Evolutionary conservation across 1,140 invertebrate genomes (phyloP).

Genomic region (Saccostrea cuccullata): DNA sequence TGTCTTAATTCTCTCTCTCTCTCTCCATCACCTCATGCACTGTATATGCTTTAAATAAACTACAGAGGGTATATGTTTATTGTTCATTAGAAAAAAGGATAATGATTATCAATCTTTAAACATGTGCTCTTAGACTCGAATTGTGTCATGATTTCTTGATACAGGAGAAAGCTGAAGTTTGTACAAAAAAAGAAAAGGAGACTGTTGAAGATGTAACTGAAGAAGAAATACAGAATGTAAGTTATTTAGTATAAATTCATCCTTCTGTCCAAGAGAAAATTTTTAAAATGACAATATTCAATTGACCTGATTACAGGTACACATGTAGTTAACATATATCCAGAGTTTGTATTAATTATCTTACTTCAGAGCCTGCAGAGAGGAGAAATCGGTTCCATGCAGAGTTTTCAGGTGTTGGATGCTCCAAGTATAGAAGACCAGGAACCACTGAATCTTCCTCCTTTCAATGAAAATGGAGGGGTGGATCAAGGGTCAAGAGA

Average conservation of each 20-base stretch:
- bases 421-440: background rate
- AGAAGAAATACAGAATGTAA: slow-evolving; percentile 1
- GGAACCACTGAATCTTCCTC: background rate
- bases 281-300: too few species aligned
- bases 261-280: too few species aligned
- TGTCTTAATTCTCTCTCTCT: too few species aligned
- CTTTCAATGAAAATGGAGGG: slow-evolving; percentile 10
- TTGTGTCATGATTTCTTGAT: background rate
- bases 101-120: too few species aligned
- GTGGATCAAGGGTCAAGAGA: slow-evolving; percentile 2
- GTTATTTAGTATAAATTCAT: background rate
- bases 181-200: background rate
- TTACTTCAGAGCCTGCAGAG: background rate
- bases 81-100: too few species aligned
- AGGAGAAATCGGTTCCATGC: background rate
- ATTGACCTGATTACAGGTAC: background rate
- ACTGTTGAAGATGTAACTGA: background rate
- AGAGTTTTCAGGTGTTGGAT: background rate
- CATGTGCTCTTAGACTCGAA: too few species aligned
- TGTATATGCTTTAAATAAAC: too few species aligned
- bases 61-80: too few species aligned
- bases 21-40: too few species aligned
- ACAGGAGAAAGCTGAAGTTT: background rate
- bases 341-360: background rate
- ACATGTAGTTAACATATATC: background rate